Evolutionary conservation across 2,888 invertebrate species (phyloP).

Genomic region (Camponotus fellah): DNA sequence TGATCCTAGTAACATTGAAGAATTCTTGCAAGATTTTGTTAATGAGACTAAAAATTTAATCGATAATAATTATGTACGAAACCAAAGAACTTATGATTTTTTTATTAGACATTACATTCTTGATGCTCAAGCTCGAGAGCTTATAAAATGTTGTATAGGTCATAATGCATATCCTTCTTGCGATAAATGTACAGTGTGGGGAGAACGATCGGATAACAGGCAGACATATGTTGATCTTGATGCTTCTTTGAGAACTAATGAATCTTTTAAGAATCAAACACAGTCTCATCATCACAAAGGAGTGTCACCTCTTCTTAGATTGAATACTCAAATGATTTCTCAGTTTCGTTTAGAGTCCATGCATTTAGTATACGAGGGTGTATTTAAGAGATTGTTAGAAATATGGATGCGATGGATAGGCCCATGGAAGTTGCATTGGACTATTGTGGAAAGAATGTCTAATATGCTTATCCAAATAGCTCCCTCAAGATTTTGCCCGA

Average conservation of each 20-base stretch:
- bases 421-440: constrained; percentile 33
- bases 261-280: constrained; percentile 14
- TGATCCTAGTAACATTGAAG: constrained; percentile 27
- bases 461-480: neutral
- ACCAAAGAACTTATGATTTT: constrained; percentile 7
- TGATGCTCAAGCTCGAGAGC: constrained; percentile 40
- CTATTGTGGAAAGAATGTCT: constrained; percentile 15
- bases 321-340: constrained; percentile 28
- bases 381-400: constrained; percentile 16
- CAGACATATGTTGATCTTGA: constrained; percentile 26
- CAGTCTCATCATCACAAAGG: constrained; percentile 14
- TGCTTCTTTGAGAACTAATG: constrained; percentile 31
- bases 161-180: constrained; percentile 41
- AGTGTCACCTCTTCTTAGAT: constrained; percentile 6
- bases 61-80: neutral
- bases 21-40: constrained; percentile 35
- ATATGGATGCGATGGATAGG: constrained; percentile 14
- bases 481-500: constrained; percentile 11
- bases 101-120: constrained; percentile 33
- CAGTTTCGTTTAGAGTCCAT: constrained; percentile 39
- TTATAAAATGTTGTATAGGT: constrained; percentile 32
- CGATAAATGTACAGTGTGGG: constrained; percentile 39
- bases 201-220: constrained; percentile 24
- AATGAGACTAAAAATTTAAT: constrained; percentile 10
- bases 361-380: constrained; percentile 12